Conservation (phyloP, 2,113 vertebrate genomes). For the Agapornis roseicollis region DNA sequence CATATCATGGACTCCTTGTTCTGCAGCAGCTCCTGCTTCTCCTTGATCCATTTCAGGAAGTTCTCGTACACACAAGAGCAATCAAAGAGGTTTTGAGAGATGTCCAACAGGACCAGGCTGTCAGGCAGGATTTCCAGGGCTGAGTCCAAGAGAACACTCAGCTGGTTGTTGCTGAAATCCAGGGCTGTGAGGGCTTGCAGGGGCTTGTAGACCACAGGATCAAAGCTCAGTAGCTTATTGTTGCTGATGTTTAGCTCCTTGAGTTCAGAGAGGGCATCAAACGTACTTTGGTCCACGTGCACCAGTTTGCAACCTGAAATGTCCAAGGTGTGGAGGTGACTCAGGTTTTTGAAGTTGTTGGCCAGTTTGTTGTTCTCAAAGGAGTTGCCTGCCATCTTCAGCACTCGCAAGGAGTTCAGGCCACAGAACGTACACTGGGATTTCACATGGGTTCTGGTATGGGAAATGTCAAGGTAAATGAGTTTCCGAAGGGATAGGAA, state of each 20-base stretch:
- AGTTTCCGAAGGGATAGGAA: conserved; percentile 71
- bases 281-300: conserved; percentile 45
- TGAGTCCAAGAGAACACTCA: conserved; percentile 40
- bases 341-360: conserved; percentile 67
- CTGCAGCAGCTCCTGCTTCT: conserved; percentile 44
- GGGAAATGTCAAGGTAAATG: conserved; percentile 78
- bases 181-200: conserved; percentile 63
- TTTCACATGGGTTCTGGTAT: conserved; percentile 58
- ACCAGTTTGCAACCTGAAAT: conserved; percentile 75
- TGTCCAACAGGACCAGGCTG: conserved; percentile 52
- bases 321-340: conserved; percentile 70
- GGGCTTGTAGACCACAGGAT: conserved; percentile 1
- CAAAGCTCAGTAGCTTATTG: conserved; percentile 73
- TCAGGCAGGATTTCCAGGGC: conserved; percentile 51
- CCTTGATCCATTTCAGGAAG: conserved; percentile 73
- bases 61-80: conserved; percentile 67
- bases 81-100: conserved; percentile 72
- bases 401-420: conserved; percentile 64
- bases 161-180: conserved; percentile 73
- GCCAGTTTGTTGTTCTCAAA: conserved; percentile 63
- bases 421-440: conserved; percentile 66
- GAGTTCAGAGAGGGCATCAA: conserved; percentile 63
- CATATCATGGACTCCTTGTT: conserved; percentile 60
- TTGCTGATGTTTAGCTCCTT: conserved; percentile 72
- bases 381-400: conserved; percentile 78